Evolutionary conservation across 2,113 vertebrate species (phyloP).

Genomic region (Thermophis baileyi): DNA sequence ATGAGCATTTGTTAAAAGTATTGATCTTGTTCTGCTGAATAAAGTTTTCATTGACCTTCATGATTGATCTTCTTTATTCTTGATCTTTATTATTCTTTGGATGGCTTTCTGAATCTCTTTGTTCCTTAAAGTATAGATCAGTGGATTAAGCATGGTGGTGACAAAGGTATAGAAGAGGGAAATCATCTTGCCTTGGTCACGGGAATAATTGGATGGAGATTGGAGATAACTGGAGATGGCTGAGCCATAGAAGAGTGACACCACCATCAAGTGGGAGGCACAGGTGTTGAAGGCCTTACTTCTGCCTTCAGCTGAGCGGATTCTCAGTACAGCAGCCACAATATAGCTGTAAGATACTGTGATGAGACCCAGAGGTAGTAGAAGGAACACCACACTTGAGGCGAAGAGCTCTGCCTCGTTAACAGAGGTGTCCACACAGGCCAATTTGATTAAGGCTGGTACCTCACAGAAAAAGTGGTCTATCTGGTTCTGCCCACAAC

Average conservation of each 20-base stretch:
- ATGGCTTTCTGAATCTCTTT: not conserved
- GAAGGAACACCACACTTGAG: constrained; percentile 3
- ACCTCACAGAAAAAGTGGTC: constrained; percentile 29
- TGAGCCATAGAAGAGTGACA: constrained; percentile 30
- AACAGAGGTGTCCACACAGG: constrained; percentile 20
- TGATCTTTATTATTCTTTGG: not conserved
- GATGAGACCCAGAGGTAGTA: constrained; percentile 5
- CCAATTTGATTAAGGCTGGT: constrained; percentile 38
- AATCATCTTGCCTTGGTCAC: constrained; percentile 24
- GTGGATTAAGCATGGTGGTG: not conserved
- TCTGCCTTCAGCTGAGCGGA: constrained; percentile 7
- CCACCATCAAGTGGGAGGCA: constrained; percentile 2
- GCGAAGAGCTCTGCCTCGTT: constrained; percentile 13
- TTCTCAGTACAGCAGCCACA: not conserved
- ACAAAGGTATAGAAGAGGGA: constrained; percentile 35
- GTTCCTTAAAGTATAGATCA: not conserved
- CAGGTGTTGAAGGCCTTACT: constrained; percentile 21
- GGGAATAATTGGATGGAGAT: not conserved
- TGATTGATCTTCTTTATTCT: not conserved
- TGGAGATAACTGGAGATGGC: constrained; percentile 34
- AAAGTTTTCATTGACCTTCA: not conserved
- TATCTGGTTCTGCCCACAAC: not conserved
- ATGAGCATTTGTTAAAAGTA: not conserved
- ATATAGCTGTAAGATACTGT: constrained; percentile 27
- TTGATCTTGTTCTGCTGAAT: not conserved